A percentile compares a stretch with the other conserved stretches of the same genome.
Conservation (phyloP, 2,797 vertebrate genomes). For the Hozukius guyotensis region DNA sequence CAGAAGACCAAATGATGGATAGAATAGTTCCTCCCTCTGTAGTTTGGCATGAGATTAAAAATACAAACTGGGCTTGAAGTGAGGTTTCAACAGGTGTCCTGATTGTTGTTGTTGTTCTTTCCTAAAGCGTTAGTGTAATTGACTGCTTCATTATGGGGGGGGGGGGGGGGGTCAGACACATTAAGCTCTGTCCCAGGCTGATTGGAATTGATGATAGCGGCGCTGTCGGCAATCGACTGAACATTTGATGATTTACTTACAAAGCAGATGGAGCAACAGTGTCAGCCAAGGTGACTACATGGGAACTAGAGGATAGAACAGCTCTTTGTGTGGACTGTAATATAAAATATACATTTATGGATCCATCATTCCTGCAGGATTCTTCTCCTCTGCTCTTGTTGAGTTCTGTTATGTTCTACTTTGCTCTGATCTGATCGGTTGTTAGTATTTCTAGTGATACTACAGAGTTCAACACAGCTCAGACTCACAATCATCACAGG, state of each 20-base stretch:
- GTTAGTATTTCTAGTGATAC: neutral
- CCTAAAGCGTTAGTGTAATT: neutral
- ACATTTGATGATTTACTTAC: neutral
- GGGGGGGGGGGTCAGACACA: constrained; percentile 1
- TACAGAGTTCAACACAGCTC: neutral
- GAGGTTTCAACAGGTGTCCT: neutral
- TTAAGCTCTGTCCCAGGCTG: neutral
- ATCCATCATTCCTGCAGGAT: neutral
- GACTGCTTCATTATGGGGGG: neutral
- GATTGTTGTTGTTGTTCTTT: neutral
- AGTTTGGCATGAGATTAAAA: neutral
- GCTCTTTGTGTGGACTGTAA: too few relatives aligned
- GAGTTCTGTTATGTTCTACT: neutral
- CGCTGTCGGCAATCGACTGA: neutral
- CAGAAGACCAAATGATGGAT: constrained; percentile 5
- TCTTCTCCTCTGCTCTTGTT: neutral
- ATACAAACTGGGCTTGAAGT: neutral
- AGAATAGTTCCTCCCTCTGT: neutral
- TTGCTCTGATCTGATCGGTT: neutral
- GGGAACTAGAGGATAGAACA: neutral
- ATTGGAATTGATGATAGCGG: neutral
- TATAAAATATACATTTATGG: neutral
- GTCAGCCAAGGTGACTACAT: neutral
- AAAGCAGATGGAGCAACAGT: neutral
- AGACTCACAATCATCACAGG: too few relatives aligned